A percentile compares a stretch with the other conserved stretches of the same genome.
Evolutionary conservation across 1,140 invertebrate genomes (phyloP).

Genomic region (Saccostrea glomerata): DNA sequence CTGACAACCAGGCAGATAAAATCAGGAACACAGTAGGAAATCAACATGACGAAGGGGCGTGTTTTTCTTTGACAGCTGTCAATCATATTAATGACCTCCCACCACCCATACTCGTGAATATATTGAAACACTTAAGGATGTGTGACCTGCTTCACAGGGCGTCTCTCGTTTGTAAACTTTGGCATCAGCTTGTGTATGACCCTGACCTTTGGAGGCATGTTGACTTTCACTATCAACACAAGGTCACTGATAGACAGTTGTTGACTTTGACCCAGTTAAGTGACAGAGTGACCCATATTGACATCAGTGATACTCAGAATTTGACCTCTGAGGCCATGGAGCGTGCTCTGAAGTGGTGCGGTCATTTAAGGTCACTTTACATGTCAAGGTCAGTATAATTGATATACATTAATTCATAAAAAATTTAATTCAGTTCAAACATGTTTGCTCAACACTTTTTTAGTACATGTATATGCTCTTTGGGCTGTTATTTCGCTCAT

Average conservation of each 20-base stretch:
- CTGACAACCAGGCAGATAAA: neutral
- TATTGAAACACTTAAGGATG: slow-evolving; percentile 50
- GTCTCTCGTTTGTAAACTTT: slow-evolving; percentile 47
- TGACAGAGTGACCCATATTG: slow-evolving; percentile 50
- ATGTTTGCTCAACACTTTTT: neutral
- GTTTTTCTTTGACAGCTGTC: neutral
- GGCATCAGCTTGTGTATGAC: slow-evolving; percentile 52
- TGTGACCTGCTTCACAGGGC: slow-evolving; percentile 41
- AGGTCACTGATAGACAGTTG: slow-evolving; percentile 40
- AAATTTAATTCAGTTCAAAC: too few species aligned
- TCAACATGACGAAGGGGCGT: neutral
- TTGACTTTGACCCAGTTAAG: slow-evolving; percentile 47
- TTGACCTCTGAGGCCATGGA: slow-evolving; percentile 46
- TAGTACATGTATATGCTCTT: neutral
- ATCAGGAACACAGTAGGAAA: neutral
- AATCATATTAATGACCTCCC: slow-evolving; percentile 52
- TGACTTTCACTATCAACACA: slow-evolving; percentile 52
- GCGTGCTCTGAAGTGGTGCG: slow-evolving; percentile 39
- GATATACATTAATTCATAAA: neutral
- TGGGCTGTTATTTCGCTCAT: neutral
- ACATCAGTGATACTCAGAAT: slow-evolving; percentile 48
- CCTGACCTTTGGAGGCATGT: slow-evolving; percentile 53
- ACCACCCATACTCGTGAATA: slow-evolving; percentile 43
- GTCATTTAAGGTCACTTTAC: slow-evolving; percentile 43
- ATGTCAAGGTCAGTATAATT: slow-evolving; percentile 47